Evolutionary conservation across 2,797 vertebrate genomes (phyloP), one percentile per base, ranked within the genome.

Genomic region (Sciaenops ocellatus): DNA sequence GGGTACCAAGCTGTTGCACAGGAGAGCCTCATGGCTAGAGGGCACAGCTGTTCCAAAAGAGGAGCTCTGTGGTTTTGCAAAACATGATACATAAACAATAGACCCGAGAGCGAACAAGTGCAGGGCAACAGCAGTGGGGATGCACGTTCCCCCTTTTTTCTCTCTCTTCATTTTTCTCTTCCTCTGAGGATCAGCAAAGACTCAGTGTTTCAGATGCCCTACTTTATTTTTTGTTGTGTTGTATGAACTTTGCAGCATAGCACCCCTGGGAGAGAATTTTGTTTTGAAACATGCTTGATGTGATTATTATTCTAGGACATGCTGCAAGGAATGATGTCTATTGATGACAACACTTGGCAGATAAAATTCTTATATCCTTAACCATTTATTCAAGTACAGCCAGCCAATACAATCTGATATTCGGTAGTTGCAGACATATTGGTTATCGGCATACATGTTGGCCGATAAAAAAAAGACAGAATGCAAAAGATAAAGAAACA

Each of bases 21-120:
- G 68, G 44, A 72, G 76, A 72, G 59, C 51, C 52, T 79, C 2
- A 51, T 78, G 76, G 47, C 83, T 41, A 20, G 48, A 83, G 78
- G 87, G 69, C 73, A 75, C 82, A 87, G 75, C 73, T 90, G 87
- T 84, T 87, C 82, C 74, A 65, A 78, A 78, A 84, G 71, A 72
- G 46, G 38, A 83, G 48, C 67, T 71, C 76, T 79, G 64, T 6
- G 1, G 52, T 67, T 64, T 48, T 57, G 42, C 56, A 66, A 18
- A 79, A 69, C 42, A 42, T 69, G 72, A 79, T 69, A 74, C 54
- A 56, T 56, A 56, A 75, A 79, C 10, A n/a, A 74, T 22, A 7
- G 30, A 79, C 11, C 71, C 20, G 7, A 20, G 34, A 79, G 71
- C 60, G 3, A 26, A 34, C 42, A 47, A 72, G 15, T 54, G 59